Conservation (phyloP, 2,113 vertebrate genomes). For the Colius striatus region DNA sequence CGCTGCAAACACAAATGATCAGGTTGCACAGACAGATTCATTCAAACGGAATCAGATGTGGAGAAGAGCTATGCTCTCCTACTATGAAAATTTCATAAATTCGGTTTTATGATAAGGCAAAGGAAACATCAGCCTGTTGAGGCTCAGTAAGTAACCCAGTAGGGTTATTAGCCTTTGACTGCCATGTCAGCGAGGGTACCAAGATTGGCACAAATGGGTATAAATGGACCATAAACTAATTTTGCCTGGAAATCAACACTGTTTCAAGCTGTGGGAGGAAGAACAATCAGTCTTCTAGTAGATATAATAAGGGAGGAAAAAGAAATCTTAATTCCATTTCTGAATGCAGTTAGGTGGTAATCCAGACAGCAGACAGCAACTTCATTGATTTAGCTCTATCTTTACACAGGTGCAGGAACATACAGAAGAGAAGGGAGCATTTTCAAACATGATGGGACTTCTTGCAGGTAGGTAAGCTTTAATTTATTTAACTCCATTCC, state of each 20-base stretch:
- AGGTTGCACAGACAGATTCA: background rate
- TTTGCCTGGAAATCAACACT: background rate
- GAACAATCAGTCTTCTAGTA: background rate
- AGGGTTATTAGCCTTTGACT: background rate
- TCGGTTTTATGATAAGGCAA: background rate
- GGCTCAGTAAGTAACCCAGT: background rate
- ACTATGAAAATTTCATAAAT: background rate
- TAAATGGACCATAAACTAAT: background rate
- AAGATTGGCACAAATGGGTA: background rate
- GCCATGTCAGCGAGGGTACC: background rate
- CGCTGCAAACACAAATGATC: background rate
- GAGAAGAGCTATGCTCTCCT: background rate
- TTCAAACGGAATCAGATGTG: background rate
- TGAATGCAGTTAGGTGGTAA: background rate
- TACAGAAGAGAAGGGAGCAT: background rate
- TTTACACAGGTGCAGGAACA: background rate
- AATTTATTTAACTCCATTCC: background rate
- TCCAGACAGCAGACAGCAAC: background rate
- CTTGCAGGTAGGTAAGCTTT: background rate
- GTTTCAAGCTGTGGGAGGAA: background rate
- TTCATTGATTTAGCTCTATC: background rate
- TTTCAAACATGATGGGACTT: background rate
- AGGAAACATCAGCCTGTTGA: background rate
- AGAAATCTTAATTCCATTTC: background rate
- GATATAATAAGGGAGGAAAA: rapidly evolving